Conservation (phyloP, 1,140 invertebrate species). For the Piezodorus guildinii region DNA sequence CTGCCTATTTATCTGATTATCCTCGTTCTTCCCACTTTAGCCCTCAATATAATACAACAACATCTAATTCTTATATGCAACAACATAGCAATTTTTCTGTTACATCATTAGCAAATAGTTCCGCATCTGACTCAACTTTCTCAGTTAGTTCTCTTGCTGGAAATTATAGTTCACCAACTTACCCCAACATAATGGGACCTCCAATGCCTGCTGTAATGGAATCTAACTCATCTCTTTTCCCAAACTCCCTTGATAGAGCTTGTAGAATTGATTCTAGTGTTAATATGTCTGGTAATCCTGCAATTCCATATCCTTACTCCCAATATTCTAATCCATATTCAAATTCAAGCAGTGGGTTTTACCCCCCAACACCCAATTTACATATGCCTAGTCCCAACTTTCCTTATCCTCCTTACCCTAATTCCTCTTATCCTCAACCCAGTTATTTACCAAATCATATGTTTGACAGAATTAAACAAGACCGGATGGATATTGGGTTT, state of each 20-base stretch:
- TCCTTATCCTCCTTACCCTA: slow-evolving; percentile 37
- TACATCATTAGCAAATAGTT: slow-evolving; percentile 35
- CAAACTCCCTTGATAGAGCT: slow-evolving; percentile 26
- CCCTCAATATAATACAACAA: slow-evolving; percentile 28
- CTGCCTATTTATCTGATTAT: slow-evolving; percentile 31
- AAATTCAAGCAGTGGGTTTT: slow-evolving; percentile 31
- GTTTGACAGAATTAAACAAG: slow-evolving; percentile 36
- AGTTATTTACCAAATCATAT: slow-evolving; percentile 37
- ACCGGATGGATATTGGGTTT: slow-evolving; percentile 39
- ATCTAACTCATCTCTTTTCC: slow-evolving; percentile 30
- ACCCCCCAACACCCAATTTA: slow-evolving; percentile 36
- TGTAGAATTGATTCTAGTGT: slow-evolving; percentile 24
- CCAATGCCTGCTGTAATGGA: slow-evolving; percentile 24
- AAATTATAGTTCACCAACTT: slow-evolving; percentile 29
- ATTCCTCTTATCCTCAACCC: slow-evolving; percentile 37
- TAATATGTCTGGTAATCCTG: slow-evolving; percentile 28
- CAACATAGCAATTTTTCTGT: slow-evolving; percentile 35
- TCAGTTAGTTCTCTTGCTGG: slow-evolving; percentile 32
- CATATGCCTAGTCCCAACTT: slow-evolving; percentile 44
- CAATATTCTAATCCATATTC: slow-evolving; percentile 36
- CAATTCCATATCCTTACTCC: slow-evolving; percentile 34
- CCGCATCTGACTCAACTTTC: slow-evolving; percentile 30
- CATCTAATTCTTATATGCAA: slow-evolving; percentile 27
- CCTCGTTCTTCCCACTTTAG: slow-evolving; percentile 27
- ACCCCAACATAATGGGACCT: slow-evolving; percentile 31